Evolutionary conservation across 2,797 vertebrate genomes (phyloP).

Genomic region (Diglossa cyanea): DNA sequence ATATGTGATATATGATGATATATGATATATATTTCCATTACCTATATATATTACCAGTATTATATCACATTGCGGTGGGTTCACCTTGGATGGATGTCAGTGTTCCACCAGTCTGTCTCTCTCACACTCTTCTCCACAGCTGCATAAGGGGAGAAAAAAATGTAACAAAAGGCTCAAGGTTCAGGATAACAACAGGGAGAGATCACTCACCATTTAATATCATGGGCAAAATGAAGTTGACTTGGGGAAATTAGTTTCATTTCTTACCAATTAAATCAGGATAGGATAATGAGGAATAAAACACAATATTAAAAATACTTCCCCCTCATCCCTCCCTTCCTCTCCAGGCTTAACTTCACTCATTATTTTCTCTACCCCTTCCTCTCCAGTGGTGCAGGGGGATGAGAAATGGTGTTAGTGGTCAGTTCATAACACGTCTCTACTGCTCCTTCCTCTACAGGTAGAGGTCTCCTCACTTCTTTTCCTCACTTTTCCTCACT

Average conservation of each 20-base stretch:
- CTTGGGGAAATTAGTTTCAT: background rate
- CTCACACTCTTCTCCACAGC: too few species aligned
- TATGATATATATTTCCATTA: background rate
- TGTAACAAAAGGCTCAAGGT: background rate
- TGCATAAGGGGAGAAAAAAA: background rate
- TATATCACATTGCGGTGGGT: background rate
- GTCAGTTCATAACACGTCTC: background rate
- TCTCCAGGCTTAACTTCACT: background rate
- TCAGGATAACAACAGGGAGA: rapidly evolving
- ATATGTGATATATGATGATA: too few species aligned
- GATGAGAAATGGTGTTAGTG: background rate
- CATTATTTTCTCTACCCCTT: background rate
- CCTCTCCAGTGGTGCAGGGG: background rate
- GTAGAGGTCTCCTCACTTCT: background rate
- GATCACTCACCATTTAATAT: background rate
- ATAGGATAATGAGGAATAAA: background rate
- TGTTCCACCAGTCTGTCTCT: background rate
- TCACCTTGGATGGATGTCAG: background rate
- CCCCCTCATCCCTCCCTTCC: background rate
- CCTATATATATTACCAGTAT: background rate
- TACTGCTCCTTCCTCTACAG: rapidly evolving
- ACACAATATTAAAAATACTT: background rate
- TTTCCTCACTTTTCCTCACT: background rate
- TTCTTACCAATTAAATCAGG: background rate
- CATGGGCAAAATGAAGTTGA: background rate